phyloP scores from a whole-genome alignment of 2,797 vertebrate species.

The Anableps anableps region DNA sequence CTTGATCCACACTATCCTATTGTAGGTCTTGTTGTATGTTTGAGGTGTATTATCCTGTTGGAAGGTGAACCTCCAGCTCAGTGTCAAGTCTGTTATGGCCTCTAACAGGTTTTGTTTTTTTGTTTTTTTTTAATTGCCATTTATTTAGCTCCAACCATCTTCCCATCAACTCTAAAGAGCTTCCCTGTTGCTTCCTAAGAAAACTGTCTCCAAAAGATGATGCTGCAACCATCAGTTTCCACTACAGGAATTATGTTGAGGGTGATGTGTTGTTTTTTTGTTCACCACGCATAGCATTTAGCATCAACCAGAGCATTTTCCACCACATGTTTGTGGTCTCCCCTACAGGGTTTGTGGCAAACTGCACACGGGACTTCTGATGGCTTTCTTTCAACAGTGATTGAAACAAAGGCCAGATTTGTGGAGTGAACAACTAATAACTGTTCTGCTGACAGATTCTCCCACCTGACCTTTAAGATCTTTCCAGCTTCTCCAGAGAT shows the following conservation, averaged over 20 bases:
- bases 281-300: neutral
- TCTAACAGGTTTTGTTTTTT: neutral
- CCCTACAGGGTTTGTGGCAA: neutral
- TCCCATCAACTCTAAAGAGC: neutral
- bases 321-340: neutral
- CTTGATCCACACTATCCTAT: neutral
- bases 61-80: neutral
- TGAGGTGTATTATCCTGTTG: neutral
- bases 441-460: neutral
- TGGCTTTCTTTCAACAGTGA: neutral
- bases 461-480: conserved; percentile 2
- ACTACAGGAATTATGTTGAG: neutral
- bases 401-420: conserved; percentile 1
- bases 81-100: neutral
- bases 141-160: neutral
- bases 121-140: no score
- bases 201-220: neutral
- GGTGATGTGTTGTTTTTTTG: neutral
- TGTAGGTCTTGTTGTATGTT: neutral
- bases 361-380: conserved; percentile 1
- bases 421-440: conserved; percentile 2
- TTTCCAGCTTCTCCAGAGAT: neutral
- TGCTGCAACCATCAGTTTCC: neutral
- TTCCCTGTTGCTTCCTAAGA: neutral
- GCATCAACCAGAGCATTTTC: neutral